These are phyloP conservation scores for cattle (Bos taurus) DNA, from an alignment of 2,113 vertebrate species.

Conservation along the genomic window ARS-UCD2.0 NC_037337.1:45102501-45103000, in stretches of 20 bases:
- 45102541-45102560: no score
- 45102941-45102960: not conserved
- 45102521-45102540: no score
- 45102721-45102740: not conserved
- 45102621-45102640: no score
- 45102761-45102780: not conserved
- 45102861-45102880: not conserved
- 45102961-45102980: not conserved
- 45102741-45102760: constrained; percentile 25
- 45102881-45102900: not conserved
- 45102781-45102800: not conserved
- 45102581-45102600: no score
- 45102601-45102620: no score
- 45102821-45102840: not conserved
- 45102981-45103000: constrained; percentile 14
- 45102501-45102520: no score
- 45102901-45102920: not conserved
- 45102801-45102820: not conserved
- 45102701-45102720: constrained; percentile 46
- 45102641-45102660: not conserved
- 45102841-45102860: not conserved
- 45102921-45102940: not conserved
- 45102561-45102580: no score
- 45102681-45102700: not conserved
- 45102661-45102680: constrained; percentile 32